Evolutionary conservation across 2,113 vertebrate genomes (phyloP), one percentile per base, ranked within the genome.

Genomic region (Diadophis punctatus): DNA sequence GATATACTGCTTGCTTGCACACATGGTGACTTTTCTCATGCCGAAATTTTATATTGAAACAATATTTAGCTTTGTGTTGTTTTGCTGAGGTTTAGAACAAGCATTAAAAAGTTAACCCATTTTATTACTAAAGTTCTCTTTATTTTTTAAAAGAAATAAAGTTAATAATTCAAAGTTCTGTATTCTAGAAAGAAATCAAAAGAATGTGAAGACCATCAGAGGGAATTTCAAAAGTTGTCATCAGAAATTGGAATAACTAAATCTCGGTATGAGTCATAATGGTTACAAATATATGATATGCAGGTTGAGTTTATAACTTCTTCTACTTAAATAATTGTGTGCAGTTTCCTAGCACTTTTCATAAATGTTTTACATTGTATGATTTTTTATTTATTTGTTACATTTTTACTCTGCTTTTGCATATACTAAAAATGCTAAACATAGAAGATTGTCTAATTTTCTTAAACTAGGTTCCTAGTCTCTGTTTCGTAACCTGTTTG

Each of bases 111-210:
- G 25, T 25, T 56, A 86, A 23, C 22, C n/a, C 46, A 60, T n/a
- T 23, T 30, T 34, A 30, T 52, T 30, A 49, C 55, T 14, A 52
- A 63, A 7, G 53, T 88, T 90, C 48, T 84, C 43, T 2, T 92
- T 7, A 20, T 89, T 95, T 90, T 63, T 60, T 89, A 90, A 86
- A n/a, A 48, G 30, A 94, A 94, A 94, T 74, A 1, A 0, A 86
- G 34, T 63, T 0, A 34, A 16, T 25, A 9, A 80, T 43, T 7
- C 88, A 90, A 22, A 20, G 94, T 96, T 46, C 93, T 90, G 90
- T 91, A 88, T 97, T 96, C 94, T 95, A 99, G 99, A 97, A 96
- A 97, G 94, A 98, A 98, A 95, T 97, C 95, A 91, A 93, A 96
- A n/a, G 97, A 97, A 97, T 97, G 96, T 23, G 98, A 98, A 90